These are phyloP conservation scores for Heliconius hewitsoni DNA, from an alignment of 1,140 invertebrate genomes.

Conservation along the genomic window DNA sequence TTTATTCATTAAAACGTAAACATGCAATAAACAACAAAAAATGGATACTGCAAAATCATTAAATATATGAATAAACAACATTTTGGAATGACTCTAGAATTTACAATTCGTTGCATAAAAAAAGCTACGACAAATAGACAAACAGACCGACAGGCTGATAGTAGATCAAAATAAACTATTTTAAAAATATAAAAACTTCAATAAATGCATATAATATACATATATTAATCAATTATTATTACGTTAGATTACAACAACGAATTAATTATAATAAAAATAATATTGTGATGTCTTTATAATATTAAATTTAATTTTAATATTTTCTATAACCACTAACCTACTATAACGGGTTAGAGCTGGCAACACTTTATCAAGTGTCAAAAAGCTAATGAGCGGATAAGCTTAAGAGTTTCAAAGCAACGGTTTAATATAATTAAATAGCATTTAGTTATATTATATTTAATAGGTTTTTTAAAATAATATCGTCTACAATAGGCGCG, in stretches of 20 bases:
- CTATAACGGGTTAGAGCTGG: constrained; percentile 25
- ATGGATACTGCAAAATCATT: background rate
- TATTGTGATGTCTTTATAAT: constrained; percentile 29
- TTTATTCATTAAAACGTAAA: background rate
- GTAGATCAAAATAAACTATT: constrained; percentile 27
- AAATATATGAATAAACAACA: background rate
- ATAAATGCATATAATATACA: constrained; percentile 37
- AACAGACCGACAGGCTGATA: background rate
- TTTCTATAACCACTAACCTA: constrained; percentile 22
- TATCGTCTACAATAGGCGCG: constrained; percentile 50
- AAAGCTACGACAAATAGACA: constrained; percentile 25
- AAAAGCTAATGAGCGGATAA: constrained; percentile 28
- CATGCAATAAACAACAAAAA: constrained; percentile 3
- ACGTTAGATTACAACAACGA: constrained; percentile 25
- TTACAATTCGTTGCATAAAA: constrained; percentile 35
- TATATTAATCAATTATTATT: background rate
- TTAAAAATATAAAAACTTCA: constrained; percentile 24
- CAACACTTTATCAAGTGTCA: constrained; percentile 21
- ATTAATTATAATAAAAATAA: constrained; percentile 16
- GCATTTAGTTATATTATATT: constrained; percentile 4
- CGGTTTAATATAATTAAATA: background rate
- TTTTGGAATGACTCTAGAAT: constrained; percentile 34
- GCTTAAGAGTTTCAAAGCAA: constrained; percentile 20
- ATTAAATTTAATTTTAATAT: constrained; percentile 15
- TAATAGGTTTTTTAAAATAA: constrained; percentile 11